Base-by-base conservation (phyloP, 2,888 invertebrate genomes). In the Chrysolina oricalcia region DNA sequence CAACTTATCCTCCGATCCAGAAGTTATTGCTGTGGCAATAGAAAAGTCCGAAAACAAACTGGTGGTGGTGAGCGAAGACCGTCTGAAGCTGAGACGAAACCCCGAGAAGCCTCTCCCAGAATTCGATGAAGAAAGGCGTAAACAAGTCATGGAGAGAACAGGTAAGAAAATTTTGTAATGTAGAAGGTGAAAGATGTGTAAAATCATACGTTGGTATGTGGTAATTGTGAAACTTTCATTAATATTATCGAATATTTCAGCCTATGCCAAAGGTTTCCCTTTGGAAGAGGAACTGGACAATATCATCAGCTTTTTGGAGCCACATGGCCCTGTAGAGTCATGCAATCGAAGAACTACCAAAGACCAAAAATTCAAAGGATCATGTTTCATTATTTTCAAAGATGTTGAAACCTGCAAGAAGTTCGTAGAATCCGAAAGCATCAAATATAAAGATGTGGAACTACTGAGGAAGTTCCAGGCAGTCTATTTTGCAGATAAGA, bases 181-280 rank as follows among this genome's bases (percentile, higher is more conserved):
- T 72, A 48, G 10, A 65, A 8, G 35, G 35, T 35, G 5, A 8
- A 6, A 35, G 35, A 35, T 27, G 27, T 27, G 8, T 35, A 35
- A n/a, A 35, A 35, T 35, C 8, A 35, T 6, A 0, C 8, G 4
- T 35, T 35, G 35, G 8, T 35, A 35, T 5, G 27, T 5, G 27
- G 27, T 27, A 27, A 27, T 35, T 35, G 8, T 35, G 35, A 35
- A 35, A 8, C 4, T 35, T 35, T 35, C 8, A 8, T 35, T 53
- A 19, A 53, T 21, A 11, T 21, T 53, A 11, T 40, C 21, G 53
- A 9, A 19, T 19, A 66, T 73, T 87, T 85, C 17, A 88, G 91
- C 96, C 17, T 99, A 98, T 86, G 93, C 94, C 66, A 98, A 98
- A 91, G 96, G 96, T 6, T 97, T 97, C 84, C 93, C 95, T 0